Base-by-base conservation (phyloP, 2,113 vertebrate genomes). In the Pyrgilauda ruficollis region DNA sequence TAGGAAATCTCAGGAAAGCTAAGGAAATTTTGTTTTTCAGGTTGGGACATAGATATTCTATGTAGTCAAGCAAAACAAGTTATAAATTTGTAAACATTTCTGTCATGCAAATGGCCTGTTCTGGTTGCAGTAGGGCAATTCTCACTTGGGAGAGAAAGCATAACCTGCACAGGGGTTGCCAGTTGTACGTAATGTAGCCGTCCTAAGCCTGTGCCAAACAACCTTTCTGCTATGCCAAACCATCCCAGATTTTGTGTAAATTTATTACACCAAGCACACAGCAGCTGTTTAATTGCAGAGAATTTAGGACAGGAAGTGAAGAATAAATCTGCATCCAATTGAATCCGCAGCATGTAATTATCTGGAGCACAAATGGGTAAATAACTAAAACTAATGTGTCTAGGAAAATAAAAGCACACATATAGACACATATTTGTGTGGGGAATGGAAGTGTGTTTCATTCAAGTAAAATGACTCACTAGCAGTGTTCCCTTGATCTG, bases 251-350 rank as follows among this genome's bases (percentile, higher is more conserved):
- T 96, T 96, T 96, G 96, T 96, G 93, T 96, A 96, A 95, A 96
- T 97, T 96, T 92, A 96, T 97, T 96, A 92, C 90, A 95, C 93
- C 90, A 96, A 94, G 93, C 94, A 96, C 93, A 96, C 95, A 97
- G 95, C 94, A 96, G 95, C 96, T 97, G 95, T 95, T 97, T 96
- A 97, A 96, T 96, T 96, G 94, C 96, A 90, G 95, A 95, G 94
- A 96, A 96, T 96, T 97, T 94, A 97, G 95, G 94, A 97, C 94
- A 97, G 96, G 95, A 97, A 96, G 96, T 96, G 96, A 96, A 97
- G 95, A 97, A 96, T 97, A 97, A 97, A 97, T 97, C 96, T 97
- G 95, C 95, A 96, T 97, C 91, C 96, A 95, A 97, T 94, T 97
- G 96, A 96, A 94, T 91, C 82, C 2, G 3, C 93, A 96, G 94